Percentiles rank a stretch among this genome's conserved stretches.
These are phyloP conservation scores for Aelia acuminata DNA, from an alignment of 2,888 invertebrate genomes.

Conservation along the genomic window DNA sequence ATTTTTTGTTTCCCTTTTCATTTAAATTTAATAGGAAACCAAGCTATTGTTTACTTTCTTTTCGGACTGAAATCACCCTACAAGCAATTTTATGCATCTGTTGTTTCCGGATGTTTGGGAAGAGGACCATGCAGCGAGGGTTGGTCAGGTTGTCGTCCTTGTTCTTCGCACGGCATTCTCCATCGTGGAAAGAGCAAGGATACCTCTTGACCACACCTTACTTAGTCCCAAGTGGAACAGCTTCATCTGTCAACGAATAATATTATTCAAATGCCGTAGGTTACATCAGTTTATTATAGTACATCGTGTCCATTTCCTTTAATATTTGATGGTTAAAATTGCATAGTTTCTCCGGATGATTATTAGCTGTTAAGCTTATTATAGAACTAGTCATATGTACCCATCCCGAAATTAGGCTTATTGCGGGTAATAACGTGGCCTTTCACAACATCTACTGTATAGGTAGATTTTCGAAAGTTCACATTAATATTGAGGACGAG, in stretches of 20 bases:
- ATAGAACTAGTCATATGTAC: neutral
- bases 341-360: neutral
- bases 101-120: neutral
- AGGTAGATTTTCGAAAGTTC: neutral
- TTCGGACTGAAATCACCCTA: neutral
- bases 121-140: neutral
- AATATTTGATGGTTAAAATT: neutral
- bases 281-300: neutral
- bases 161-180: neutral
- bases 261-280: neutral
- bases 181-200: neutral
- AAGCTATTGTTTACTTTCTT: neutral
- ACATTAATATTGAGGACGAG: too few relatives aligned
- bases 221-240: neutral
- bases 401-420: neutral
- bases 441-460: neutral
- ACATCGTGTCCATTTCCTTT: neutral
- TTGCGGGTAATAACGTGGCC: neutral
- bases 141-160: neutral
- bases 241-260: neutral
- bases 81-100: neutral
- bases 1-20: too few relatives aligned
- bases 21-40: too few relatives aligned
- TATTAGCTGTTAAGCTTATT: neutral
- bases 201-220: neutral